phyloP scores from a whole-genome alignment of 2,113 vertebrate genomes.

The Dendropsophus ebraccatus region DNA sequence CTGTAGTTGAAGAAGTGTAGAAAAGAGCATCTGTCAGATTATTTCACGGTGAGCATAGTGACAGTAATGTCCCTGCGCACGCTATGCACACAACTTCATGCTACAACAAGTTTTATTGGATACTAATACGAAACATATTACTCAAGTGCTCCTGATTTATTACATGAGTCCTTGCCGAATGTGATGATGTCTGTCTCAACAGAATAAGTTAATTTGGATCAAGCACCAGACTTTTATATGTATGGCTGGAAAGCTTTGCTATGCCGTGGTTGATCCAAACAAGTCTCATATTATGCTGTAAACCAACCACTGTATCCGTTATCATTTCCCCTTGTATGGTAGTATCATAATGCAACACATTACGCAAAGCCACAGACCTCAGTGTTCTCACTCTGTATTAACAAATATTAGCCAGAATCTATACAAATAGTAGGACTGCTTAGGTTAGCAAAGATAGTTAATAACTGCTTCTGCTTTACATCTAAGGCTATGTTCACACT shows the following conservation, averaged over 20 bases:
- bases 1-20: neutral
- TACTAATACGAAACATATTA: slow-evolving; percentile 19
- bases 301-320: neutral
- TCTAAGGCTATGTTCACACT: no score
- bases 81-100: neutral
- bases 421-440: no score
- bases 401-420: neutral
- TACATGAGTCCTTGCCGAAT: neutral
- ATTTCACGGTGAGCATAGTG: slow-evolving; percentile 6
- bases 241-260: neutral
- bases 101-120: slow-evolving; percentile 27
- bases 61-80: neutral
- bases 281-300: slow-evolving; percentile 3
- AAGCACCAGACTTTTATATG: neutral
- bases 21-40: slow-evolving; percentile 15
- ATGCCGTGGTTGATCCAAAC: neutral
- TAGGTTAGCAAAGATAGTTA: no score
- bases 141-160: slow-evolving; percentile 32
- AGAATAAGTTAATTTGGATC: neutral
- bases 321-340: neutral
- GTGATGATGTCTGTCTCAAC: slow-evolving; percentile 14
- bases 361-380: neutral
- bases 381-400: neutral
- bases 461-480: neutral
- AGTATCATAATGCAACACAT: neutral